Evolutionary conservation across 92 coral and sea anemone genomes (phyloP).

Genomic region (Epizoanthus stellaris): DNA sequence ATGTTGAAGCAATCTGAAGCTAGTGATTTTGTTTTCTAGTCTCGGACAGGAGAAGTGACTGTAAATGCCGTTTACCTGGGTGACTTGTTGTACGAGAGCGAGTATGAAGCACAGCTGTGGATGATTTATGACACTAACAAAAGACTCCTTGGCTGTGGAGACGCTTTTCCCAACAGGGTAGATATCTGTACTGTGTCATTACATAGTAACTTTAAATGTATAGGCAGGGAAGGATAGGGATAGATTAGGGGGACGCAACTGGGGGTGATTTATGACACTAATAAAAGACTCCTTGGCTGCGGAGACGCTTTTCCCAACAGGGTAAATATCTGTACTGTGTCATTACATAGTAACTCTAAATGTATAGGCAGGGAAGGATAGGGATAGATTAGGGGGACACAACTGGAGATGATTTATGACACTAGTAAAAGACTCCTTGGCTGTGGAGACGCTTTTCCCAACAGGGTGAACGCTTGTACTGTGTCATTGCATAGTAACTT

Average conservation of each 20-base stretch:
- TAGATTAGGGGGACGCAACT: constrained; percentile 63
- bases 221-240: no score
- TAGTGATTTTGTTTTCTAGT: constrained; percentile 48
- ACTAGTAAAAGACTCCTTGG: constrained; percentile 83
- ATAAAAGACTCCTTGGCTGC: constrained; percentile 84
- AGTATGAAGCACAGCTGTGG: constrained; percentile 96
- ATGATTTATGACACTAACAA: constrained; percentile 93
- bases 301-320: constrained; percentile 97
- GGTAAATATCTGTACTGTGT: no score
- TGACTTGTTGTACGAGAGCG: constrained; percentile 93
- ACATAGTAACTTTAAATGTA: no score
- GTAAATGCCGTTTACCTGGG: constrained; percentile 89
- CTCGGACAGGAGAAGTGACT: constrained; percentile 79
- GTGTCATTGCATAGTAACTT: no score
- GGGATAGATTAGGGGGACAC: constrained; percentile 46
- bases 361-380: no score
- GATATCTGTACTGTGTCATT: no score
- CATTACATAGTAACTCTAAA: no score
- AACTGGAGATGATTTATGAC: constrained; percentile 92
- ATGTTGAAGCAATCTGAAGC: not conserved
- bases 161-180: constrained; percentile 86
- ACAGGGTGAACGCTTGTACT: constrained; percentile 26
- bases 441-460: constrained; percentile 94
- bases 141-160: constrained; percentile 88
- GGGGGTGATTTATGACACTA: constrained; percentile 93